phyloP scores from a whole-genome alignment of 1,140 invertebrate species.

The Phenacoccus solenopsis region DNA sequence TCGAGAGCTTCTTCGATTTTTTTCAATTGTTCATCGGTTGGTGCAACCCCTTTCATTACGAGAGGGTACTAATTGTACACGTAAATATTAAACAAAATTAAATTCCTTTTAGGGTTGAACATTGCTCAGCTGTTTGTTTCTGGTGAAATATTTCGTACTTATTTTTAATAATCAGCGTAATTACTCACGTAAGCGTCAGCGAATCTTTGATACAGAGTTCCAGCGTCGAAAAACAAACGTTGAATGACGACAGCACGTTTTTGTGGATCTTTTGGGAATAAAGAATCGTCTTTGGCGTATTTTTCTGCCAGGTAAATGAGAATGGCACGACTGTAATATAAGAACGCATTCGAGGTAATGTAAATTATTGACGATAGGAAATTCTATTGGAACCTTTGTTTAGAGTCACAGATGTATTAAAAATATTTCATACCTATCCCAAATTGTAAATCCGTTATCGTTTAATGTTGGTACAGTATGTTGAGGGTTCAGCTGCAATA shows the following conservation, averaged over 20 bases:
- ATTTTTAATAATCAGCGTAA: no score
- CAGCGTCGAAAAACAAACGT: slow-evolving; percentile 58
- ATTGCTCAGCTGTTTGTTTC: no score
- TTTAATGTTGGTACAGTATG: slow-evolving; percentile 52
- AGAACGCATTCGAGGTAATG: no score
- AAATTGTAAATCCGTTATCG: slow-evolving; percentile 50
- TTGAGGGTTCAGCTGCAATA: slow-evolving; percentile 46
- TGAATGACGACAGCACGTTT: slow-evolving; percentile 56
- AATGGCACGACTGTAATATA: slow-evolving; percentile 22
- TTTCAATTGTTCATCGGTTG: slow-evolving; percentile 47
- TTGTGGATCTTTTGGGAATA: slow-evolving; percentile 55
- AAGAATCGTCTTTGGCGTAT: slow-evolving; percentile 51
- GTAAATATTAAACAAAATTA: no score
- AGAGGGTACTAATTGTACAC: no score
- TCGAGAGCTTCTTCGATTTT: slow-evolving; percentile 48
- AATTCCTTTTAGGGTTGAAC: no score
- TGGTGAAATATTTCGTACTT: no score
- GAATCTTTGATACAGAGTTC: slow-evolving; percentile 50
- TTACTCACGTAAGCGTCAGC: slow-evolving; percentile 48
- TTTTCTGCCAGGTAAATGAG: slow-evolving; percentile 49
- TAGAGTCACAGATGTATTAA: no score
- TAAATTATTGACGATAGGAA: no score
- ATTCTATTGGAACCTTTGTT: no score
- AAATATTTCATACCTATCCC: slow-evolving; percentile 49
- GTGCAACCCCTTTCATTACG: slow-evolving; percentile 46